phyloP scores from a whole-genome alignment of 2,888 invertebrate genomes.

The Carcina quercana region DNA sequence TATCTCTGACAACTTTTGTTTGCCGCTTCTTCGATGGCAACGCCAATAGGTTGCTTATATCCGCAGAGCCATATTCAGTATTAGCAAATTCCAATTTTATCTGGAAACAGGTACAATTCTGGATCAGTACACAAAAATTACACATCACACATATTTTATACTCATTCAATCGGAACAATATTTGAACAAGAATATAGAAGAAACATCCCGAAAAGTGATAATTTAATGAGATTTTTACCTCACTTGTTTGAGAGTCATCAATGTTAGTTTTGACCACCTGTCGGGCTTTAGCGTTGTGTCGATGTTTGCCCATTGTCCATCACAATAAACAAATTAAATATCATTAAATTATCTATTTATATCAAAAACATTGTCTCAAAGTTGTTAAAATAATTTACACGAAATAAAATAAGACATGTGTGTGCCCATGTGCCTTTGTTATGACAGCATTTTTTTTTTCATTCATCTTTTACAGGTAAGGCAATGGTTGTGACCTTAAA shows the following conservation, averaged over 20 bases:
- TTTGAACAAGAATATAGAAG: too few species aligned
- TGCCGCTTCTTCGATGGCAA: constrained; percentile 88
- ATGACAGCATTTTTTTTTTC: constrained; percentile 34
- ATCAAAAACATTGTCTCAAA: neutral
- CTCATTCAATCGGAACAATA: too few species aligned
- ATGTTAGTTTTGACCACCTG: constrained; percentile 80
- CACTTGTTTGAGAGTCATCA: constrained; percentile 79
- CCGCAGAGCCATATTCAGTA: constrained; percentile 76
- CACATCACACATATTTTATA: too few species aligned
- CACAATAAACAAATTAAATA: neutral
- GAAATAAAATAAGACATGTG: constrained; percentile 1
- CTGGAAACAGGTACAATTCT: too few species aligned
- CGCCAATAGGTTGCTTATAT: constrained; percentile 84
- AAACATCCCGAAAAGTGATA: too few species aligned
- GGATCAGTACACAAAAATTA: too few species aligned
- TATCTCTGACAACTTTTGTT: constrained; percentile 78
- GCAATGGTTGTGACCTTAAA: too few species aligned
- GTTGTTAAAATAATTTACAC: neutral
- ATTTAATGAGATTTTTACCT: constrained; percentile 74
- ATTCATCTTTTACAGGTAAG: too few species aligned
- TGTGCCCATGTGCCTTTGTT: constrained; percentile 39
- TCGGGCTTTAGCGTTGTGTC: constrained; percentile 84
- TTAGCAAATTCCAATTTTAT: constrained; percentile 78
- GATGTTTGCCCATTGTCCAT: constrained; percentile 79
- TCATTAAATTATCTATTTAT: neutral